A percentile compares a stretch with the other conserved stretches of the same genome.
These are phyloP conservation scores for Anguilla anguilla DNA, from an alignment of 2,797 vertebrate species.

Conservation along the genomic window DNA sequence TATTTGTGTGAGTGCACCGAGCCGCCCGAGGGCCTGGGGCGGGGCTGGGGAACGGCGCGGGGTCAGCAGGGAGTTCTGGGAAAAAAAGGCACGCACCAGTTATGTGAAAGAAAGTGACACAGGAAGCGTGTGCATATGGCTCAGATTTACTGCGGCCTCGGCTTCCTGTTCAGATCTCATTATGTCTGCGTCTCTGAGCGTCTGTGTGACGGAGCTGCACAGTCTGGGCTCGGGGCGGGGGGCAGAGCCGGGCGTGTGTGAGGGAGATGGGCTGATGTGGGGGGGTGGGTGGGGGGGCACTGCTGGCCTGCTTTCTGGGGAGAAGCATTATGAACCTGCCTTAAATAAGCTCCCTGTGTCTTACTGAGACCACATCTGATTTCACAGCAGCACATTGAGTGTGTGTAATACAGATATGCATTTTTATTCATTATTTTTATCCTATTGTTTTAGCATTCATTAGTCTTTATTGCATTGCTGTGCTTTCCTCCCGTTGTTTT, in stretches of 20 bases:
- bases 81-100: constrained; percentile 69
- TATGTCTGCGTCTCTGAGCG: constrained; percentile 70
- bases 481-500: too few relatives aligned
- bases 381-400: not conserved
- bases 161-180: constrained; percentile 85
- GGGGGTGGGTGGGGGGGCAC: constrained; percentile 17
- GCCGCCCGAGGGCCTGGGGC: constrained; percentile 59
- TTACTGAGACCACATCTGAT: constrained; percentile 1
- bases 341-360: not conserved
- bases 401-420: too few relatives aligned
- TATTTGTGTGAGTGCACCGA: constrained; percentile 82
- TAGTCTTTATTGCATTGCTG: too few relatives aligned
- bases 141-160: constrained; percentile 82
- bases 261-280: constrained; percentile 26
- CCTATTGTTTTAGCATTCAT: not conserved
- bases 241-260: constrained; percentile 48
- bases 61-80: constrained; percentile 73
- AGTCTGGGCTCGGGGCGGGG: constrained; percentile 68
- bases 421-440: too few relatives aligned
- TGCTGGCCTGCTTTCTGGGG: not conserved
- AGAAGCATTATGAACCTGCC: constrained; percentile 6
- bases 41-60: constrained; percentile 78
- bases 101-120: constrained; percentile 87
- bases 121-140: constrained; percentile 91
- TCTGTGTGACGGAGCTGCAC: constrained; percentile 59